These are phyloP conservation scores for Adela reaumurella DNA, from an alignment of 2,888 invertebrate genomes.

Conservation along the genomic window DNA sequence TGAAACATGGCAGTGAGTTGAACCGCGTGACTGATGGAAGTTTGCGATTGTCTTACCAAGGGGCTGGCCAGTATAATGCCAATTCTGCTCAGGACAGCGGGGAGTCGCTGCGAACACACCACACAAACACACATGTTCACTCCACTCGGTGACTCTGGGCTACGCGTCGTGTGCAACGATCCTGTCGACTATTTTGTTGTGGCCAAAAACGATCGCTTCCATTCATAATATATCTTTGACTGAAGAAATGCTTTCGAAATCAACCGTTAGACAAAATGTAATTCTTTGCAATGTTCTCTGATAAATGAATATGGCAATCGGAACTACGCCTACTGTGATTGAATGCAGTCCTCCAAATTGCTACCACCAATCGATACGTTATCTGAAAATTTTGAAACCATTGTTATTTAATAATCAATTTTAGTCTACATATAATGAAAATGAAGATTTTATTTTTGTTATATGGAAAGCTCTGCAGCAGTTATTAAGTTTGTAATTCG, in stretches of 20 bases:
- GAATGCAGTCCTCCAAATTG: too few relatives aligned
- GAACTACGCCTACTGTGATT: too few relatives aligned
- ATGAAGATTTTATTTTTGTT: too few relatives aligned
- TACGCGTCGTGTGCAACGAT: slow-evolving; percentile 38
- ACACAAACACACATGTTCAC: slow-evolving; percentile 58
- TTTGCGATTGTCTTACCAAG: slow-evolving; percentile 74
- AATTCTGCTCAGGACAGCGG: slow-evolving; percentile 94
- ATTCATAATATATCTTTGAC: too few relatives aligned
- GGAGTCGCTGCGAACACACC: slow-evolving; percentile 85
- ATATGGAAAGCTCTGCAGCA: too few relatives aligned
- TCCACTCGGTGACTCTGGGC: slow-evolving; percentile 36
- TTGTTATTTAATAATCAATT: too few relatives aligned
- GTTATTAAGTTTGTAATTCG: too few relatives aligned
- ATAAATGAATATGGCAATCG: slow-evolving; percentile 2
- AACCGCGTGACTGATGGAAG: slow-evolving; percentile 45
- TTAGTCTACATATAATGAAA: too few relatives aligned
- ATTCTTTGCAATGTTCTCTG: slow-evolving; percentile 6
- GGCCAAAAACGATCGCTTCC: slow-evolving; percentile 23
- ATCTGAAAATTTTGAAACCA: too few relatives aligned
- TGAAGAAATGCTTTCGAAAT: too few relatives aligned
- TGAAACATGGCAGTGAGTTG: slow-evolving; percentile 30
- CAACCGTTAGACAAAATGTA: not conserved
- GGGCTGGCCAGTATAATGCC: slow-evolving; percentile 95
- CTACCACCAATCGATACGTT: too few relatives aligned
- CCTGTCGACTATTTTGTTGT: slow-evolving; percentile 43